Evolutionary conservation across 2,113 vertebrate genomes (phyloP), one percentile per base, ranked within the genome.

Genomic region (Dromiciops gliroides): DNA sequence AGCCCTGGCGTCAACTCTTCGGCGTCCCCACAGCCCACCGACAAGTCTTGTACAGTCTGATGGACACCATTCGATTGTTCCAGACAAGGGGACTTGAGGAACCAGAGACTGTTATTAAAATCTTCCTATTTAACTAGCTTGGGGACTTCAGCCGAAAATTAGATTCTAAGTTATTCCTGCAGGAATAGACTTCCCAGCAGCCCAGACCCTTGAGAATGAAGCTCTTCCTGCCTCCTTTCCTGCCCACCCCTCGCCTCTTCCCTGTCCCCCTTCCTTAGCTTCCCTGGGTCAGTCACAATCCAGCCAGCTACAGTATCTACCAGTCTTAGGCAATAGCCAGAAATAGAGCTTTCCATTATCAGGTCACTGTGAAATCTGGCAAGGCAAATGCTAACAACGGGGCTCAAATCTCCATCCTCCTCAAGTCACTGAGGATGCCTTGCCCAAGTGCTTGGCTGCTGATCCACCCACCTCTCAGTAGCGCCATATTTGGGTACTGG

Each of bases 41-140:
- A 99, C 98, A 99, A 99, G 98, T 99, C 99, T 91, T 99, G 99
- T 98, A 99, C 99, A 48, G 99, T 99, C 96, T 99, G 99, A 99
- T 12, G 97, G 97, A 50, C 88, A 0, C 96, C 93, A 25, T 95
- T 94, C 91, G 96, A 19, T 96, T 96, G 92, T 50, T 98, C 95
- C 97, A 89, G 51, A 16, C 5, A 90, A 49, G 91, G 93, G 93
- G 96, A 97, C 93, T 97, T 19, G 7, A 94, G 47, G 91, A 94
- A 94, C 93, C 95, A 31, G 67, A 95, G 97, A 97, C 95, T 95
- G 93, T 96, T 97, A 0, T 91, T 92, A 19, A 53, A 96, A 94
- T 90, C 95, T 97, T 95, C 95, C 95, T 98, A 89, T 98, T 97
- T 97, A 98, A 98, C 56, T 96, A 26, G 75, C 25, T 51, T 96